Conservation (phyloP, 2,888 invertebrate species). For the Lasioglossum pauxillum region DNA sequence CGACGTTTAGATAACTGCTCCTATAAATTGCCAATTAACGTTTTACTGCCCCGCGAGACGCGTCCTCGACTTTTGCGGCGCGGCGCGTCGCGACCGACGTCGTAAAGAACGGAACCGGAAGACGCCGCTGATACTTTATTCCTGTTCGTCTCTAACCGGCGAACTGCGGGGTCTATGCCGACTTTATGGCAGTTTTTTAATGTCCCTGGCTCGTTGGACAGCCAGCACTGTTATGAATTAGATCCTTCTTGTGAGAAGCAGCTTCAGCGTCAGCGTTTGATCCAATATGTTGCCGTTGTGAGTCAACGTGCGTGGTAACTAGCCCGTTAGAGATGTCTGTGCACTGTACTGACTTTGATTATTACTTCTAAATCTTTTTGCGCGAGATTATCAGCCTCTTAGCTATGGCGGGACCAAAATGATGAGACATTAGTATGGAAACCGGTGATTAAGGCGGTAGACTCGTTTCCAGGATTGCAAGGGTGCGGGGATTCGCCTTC, state of each 20-base stretch:
- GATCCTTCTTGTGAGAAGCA: neutral
- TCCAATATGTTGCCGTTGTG: neutral
- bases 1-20: conserved; percentile 56
- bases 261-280: neutral
- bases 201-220: neutral
- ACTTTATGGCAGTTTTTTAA: conserved; percentile 43
- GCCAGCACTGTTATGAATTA: neutral
- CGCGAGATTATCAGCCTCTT: neutral
- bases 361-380: neutral
- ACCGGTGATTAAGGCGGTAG: neutral
- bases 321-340: neutral
- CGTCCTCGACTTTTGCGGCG: conserved; percentile 33
- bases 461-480: too few species aligned
- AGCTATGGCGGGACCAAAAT: neutral
- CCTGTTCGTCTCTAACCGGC: conserved; percentile 30
- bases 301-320: neutral
- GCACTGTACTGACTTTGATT: neutral
- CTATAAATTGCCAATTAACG: conserved; percentile 70
- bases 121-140: conserved; percentile 42
- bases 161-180: conserved; percentile 26
- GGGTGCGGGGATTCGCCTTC: too few species aligned
- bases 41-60: conserved; percentile 52
- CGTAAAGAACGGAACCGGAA: conserved; percentile 50
- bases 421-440: neutral
- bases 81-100: conserved; percentile 29